Evolutionary conservation across 2,113 vertebrate species (phyloP), one percentile per base, ranked within the genome.

Genomic region (Poecilia latipinna): DNA sequence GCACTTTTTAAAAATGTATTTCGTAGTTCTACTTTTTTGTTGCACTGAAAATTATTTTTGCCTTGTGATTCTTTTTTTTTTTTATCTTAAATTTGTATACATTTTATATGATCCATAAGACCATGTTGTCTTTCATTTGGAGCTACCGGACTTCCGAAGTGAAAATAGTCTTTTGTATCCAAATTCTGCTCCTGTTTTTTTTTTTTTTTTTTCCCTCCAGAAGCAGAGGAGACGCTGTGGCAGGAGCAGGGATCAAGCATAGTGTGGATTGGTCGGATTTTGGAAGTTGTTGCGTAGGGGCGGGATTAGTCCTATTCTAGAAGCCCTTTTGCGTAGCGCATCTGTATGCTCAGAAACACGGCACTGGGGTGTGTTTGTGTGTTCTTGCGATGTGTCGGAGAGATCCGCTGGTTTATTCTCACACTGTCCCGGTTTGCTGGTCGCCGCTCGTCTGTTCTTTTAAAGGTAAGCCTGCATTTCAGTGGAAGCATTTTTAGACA

Each of bases 261-360:
- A 11, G 42, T 39, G 26, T 0, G 71, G 71, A 71, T 75, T 77
- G 72, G 64, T 70, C 74, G 12, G 33, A 76, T 39, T 42, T 37
- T 73, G 77, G 85, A 68, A 82, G 15, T 57, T 54, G 77, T 65
- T 22, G 24, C 33, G 12, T 70, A 68, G 74, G 78, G 88, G 86
- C 74, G 89, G 88, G 88, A n/a, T 72, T 78, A 77, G 60, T 24
- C 75, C 68, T 72, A 79, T 87, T 84, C 87, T 78, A 66, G 82
- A 87, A 90, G 77, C 66, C 12, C 31, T 69, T 80, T 75, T 80
- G 72, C 88, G 88, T 75, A 80, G 87, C 86, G 88, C 93, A 93
- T 91, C 93, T 93, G 91, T 83, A 81, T 74, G 62, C 15, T 60
- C 32, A 10, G 32, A 75, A 80, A 68, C 44, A 72, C 66, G 69